Evolutionary conservation across 2,888 invertebrate genomes (phyloP).

Genomic region (Acleris holmiana): DNA sequence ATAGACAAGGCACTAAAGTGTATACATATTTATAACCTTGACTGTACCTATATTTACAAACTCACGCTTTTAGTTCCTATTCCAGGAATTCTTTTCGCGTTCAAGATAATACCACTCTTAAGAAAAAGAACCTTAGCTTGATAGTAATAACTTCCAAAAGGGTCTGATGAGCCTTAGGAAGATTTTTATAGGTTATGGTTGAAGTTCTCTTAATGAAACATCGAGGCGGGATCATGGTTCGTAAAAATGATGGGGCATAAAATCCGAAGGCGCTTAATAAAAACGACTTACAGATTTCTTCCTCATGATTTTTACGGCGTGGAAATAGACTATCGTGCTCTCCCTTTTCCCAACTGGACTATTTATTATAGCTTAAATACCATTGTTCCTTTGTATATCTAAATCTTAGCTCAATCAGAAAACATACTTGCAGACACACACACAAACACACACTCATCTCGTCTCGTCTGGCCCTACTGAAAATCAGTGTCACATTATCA

Average conservation of each 20-base stretch:
- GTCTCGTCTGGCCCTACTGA: too few relatives aligned
- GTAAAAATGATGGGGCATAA: constrained; percentile 57
- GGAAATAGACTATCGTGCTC: constrained; percentile 43
- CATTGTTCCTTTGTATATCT: too few relatives aligned
- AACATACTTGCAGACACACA: too few relatives aligned
- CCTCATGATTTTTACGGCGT: constrained; percentile 41
- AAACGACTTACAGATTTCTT: constrained; percentile 48
- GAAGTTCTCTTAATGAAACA: constrained; percentile 54
- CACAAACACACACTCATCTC: too few relatives aligned
- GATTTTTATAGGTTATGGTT: constrained; percentile 29
- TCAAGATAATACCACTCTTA: not conserved
- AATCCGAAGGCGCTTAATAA: constrained; percentile 46
- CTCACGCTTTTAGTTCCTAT: not conserved
- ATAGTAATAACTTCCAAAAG: constrained; percentile 14
- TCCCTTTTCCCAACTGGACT: too few relatives aligned
- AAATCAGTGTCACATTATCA: too few relatives aligned
- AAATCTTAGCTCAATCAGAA: too few relatives aligned
- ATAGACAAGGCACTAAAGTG: too few relatives aligned
- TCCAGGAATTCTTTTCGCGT: not conserved
- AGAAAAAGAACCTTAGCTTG: constrained; percentile 3
- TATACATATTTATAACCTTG: too few relatives aligned
- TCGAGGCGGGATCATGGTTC: constrained; percentile 47
- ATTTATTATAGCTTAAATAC: too few relatives aligned
- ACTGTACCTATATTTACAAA: not conserved
- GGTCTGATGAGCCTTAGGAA: constrained; percentile 17